Evolutionary conservation across 2,888 invertebrate genomes (phyloP).

Genomic region (Brenthis ino): DNA sequence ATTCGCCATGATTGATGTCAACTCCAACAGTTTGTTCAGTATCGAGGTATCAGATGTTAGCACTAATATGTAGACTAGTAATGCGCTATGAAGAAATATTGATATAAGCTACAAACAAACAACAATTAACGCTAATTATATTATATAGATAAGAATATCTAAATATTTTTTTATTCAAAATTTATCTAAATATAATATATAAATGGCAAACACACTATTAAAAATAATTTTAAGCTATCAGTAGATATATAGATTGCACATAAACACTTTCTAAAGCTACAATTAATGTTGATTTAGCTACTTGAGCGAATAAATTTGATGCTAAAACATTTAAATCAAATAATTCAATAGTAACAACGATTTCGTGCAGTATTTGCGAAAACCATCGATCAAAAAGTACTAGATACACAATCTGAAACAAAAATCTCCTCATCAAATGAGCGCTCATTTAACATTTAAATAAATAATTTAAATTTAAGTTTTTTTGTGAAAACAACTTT

Average conservation of each 20-base stretch:
- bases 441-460: no score
- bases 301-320: no score
- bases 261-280: constrained; percentile 22
- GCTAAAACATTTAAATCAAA: no score
- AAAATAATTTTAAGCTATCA: constrained; percentile 25
- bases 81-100: constrained; percentile 47
- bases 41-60: constrained; percentile 65
- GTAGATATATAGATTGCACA: constrained; percentile 28
- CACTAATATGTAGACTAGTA: constrained; percentile 70
- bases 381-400: no score
- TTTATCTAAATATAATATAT: constrained; percentile 30
- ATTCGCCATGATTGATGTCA: not conserved
- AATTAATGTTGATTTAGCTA: constrained; percentile 15
- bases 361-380: no score
- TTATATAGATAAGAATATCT: constrained; percentile 41
- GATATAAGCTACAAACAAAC: constrained; percentile 44
- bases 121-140: constrained; percentile 54
- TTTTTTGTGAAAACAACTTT: no score
- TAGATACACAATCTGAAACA: no score
- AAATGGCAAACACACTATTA: constrained; percentile 27
- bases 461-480: no score
- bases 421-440: no score
- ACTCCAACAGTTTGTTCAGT: constrained; percentile 13
- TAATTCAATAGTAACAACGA: no score
- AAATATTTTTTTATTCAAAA: constrained; percentile 9